Base-by-base conservation (phyloP, 2,797 vertebrate species). In the Ptychobarbus kaznakovi region DNA sequence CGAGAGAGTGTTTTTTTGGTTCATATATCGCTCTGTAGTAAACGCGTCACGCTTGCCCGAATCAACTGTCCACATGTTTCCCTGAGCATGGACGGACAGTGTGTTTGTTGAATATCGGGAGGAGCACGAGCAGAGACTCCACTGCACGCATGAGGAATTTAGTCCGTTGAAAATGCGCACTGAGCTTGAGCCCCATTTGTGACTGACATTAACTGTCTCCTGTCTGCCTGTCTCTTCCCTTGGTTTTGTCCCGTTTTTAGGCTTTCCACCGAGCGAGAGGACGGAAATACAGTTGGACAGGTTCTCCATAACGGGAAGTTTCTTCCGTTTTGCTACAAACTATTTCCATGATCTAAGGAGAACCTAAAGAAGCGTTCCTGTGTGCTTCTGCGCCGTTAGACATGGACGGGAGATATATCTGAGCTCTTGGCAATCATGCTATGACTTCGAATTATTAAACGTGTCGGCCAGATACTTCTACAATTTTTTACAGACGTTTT, bases 11-110 rank as follows among this genome's bases (percentile, higher is more conserved):
- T 92, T 92, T 92, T 65, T 77, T 87, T 87, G 85, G 85, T 87
- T 82, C 86, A 83, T 86, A 63, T 86, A 92, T 91, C 78, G 40
- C 76, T 38, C 69, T 83, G 80, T 86, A 77, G 83, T 84, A 58
- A 65, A 79, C 79, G 74, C 85, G 91, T 88, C 90, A 88, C 91
- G 87, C 80, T 72, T 74, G 40, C 58, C 82, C 88, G 90, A 88
- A 91, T 92, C 93, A 92, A 94, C 92, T 93, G 93, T 92, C 93
- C 91, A 79, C 90, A 92, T 94, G 94, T 93, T 92, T 91, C 85
- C 90, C 40, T 91, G 89, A 92, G 86, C 82, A 73, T 86, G 85
- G 87, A 90, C 91, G 90, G 89, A 92, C 91, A 84, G 89, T 89
- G 87, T 83, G 77, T 88, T 82, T 91, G 85, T 84, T 89, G 86